A percentile compares a stretch with the other conserved stretches of the same genome.
These are phyloP conservation scores for Meandrina meandrites DNA, from an alignment of 92 coral and sea anemone species.

Conservation along the genomic window DNA sequence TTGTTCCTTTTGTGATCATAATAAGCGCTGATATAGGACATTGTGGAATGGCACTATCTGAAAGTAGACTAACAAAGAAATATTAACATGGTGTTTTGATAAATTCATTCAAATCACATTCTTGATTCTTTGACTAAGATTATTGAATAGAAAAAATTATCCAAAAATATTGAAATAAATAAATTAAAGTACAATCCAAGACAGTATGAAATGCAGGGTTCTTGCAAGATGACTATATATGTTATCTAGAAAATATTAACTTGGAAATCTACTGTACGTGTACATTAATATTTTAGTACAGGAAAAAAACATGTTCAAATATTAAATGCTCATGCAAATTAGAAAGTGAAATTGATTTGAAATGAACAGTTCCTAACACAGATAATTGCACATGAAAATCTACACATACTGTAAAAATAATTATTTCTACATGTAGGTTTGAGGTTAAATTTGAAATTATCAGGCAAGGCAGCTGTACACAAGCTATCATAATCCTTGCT, in stretches of 20 bases:
- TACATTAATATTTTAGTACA: too few species aligned
- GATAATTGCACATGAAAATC: background rate
- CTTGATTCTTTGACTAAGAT: background rate
- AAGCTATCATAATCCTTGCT: background rate
- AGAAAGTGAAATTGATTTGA: background rate
- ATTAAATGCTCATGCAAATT: slow-evolving; percentile 7
- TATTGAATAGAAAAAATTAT: background rate
- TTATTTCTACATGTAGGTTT: background rate
- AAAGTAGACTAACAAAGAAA: background rate
- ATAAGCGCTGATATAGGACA: too few species aligned
- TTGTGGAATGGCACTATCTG: too few species aligned
- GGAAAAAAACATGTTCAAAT: background rate
- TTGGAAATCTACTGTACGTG: background rate
- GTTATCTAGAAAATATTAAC: background rate
- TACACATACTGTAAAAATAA: background rate
- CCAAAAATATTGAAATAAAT: background rate
- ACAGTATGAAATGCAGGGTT: background rate
- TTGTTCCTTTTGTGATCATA: too few species aligned
- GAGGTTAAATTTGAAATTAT: background rate
- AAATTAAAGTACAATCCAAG: too few species aligned
- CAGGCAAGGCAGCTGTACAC: too few species aligned
- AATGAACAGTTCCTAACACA: background rate
- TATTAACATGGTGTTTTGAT: background rate
- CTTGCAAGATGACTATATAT: background rate
- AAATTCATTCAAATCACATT: background rate